A percentile compares a stretch with the other conserved stretches of the same genome.
Evolutionary conservation across 35 echinoderm and acorn worm genomes (phyloP).

Genomic region (Diadema setosum): DNA sequence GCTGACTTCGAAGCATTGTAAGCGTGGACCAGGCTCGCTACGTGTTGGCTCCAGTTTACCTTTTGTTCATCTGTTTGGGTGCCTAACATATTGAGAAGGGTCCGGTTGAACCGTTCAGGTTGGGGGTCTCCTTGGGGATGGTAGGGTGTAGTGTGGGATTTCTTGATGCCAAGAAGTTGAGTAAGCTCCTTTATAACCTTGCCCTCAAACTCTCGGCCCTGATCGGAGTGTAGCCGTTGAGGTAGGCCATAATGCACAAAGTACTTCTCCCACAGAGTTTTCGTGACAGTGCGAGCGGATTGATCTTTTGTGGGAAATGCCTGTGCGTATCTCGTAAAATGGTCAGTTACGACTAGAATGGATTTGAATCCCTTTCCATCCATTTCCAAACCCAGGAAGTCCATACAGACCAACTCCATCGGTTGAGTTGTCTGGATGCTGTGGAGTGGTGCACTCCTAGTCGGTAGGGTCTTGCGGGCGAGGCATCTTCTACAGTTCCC

Average conservation of each 20-base stretch:
- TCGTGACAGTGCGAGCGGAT: slow-evolving; percentile 28
- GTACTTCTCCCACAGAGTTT: slow-evolving; percentile 42
- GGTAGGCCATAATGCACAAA: slow-evolving; percentile 37
- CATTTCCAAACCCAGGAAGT: slow-evolving; percentile 34
- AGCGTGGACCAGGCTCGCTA: slow-evolving; percentile 23
- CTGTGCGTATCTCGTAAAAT: slow-evolving; percentile 46
- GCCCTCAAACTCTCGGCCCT: slow-evolving; percentile 44
- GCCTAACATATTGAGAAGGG: too few relatives aligned
- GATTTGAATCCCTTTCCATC: neutral
- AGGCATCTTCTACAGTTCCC: slow-evolving; percentile 17
- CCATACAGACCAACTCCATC: slow-evolving; percentile 61
- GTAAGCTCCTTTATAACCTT: slow-evolving; percentile 24
- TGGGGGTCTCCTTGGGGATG: too few relatives aligned
- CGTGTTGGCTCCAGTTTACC: too few relatives aligned
- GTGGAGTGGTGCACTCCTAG: neutral
- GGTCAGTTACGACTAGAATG: slow-evolving; percentile 57
- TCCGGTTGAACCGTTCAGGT: too few relatives aligned
- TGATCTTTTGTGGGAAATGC: slow-evolving; percentile 40
- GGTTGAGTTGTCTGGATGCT: slow-evolving; percentile 22
- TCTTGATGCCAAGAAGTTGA: neutral
- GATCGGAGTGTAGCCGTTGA: slow-evolving; percentile 31
- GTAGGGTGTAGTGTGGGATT: too few relatives aligned
- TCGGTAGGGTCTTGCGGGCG: slow-evolving; percentile 8
- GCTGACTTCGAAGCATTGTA: slow-evolving; percentile 38
- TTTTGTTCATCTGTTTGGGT: too few relatives aligned